Percentiles rank a stretch among this genome's conserved stretches.
Conservation (phyloP, 2,113 vertebrate genomes). For the Trogon surrucura region DNA sequence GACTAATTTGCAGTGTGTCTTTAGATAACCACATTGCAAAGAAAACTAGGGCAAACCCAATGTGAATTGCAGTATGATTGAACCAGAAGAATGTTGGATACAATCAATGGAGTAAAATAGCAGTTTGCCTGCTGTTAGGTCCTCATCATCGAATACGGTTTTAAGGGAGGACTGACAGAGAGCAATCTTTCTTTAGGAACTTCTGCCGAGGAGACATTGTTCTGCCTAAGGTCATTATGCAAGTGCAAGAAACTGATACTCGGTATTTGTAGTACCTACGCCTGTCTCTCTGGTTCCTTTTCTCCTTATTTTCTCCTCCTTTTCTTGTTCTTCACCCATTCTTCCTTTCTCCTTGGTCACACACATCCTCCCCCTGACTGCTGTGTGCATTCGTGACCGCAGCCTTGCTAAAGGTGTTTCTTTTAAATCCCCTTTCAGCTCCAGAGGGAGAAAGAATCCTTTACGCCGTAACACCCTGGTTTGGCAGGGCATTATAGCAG, state of each 20-base stretch:
- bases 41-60: background rate
- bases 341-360: background rate
- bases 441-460: background rate
- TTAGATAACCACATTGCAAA: conserved; percentile 21
- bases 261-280: background rate
- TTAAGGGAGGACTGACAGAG: background rate
- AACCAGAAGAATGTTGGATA: background rate
- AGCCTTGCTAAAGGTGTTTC: background rate
- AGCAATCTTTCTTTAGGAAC: background rate
- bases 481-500: background rate
- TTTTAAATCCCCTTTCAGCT: background rate
- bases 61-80: background rate
- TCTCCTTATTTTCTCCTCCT: background rate
- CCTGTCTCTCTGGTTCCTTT: background rate
- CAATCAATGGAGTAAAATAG: background rate
- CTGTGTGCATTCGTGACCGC: background rate
- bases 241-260: background rate
- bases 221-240: background rate
- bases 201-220: background rate
- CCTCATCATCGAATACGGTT: background rate
- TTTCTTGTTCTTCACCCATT: background rate
- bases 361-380: background rate
- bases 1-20: background rate
- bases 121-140: background rate
- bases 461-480: background rate